A percentile compares a stretch with the other conserved stretches of the same genome.
These are phyloP conservation scores for Phoenicopterus ruber DNA, from an alignment of 2,113 vertebrate species.

Conservation along the genomic window DNA sequence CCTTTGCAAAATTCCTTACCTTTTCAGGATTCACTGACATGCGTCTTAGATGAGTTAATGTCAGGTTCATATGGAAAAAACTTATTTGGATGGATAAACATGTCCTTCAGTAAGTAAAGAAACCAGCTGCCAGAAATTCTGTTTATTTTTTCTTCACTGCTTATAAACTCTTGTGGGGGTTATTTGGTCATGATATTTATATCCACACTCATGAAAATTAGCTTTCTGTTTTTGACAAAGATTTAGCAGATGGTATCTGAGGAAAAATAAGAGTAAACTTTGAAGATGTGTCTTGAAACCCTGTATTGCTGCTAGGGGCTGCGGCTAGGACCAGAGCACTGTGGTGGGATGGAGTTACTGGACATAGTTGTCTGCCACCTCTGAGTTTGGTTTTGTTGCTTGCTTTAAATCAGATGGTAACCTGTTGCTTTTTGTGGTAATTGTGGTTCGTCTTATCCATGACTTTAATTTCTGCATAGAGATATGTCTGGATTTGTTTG, in stretches of 20 bases:
- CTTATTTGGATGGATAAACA: background rate
- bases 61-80: background rate
- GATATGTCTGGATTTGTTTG: background rate
- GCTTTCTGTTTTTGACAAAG: background rate
- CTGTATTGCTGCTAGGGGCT: background rate
- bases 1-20: background rate
- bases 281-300: background rate
- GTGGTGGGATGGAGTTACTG: background rate
- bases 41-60: background rate
- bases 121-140: background rate
- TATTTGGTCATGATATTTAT: background rate
- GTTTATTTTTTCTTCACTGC: background rate
- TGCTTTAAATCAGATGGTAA: background rate
- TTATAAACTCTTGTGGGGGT: background rate
- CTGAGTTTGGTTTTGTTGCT: background rate
- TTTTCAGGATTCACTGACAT: background rate
- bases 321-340: background rate
- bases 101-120: background rate
- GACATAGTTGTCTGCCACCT: accelerated
- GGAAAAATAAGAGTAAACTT: background rate
- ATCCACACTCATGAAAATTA: background rate
- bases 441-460: background rate
- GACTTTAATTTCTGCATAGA: background rate
- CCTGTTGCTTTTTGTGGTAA: background rate
- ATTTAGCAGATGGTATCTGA: background rate